These are phyloP conservation scores for Plebejus argus DNA, from an alignment of 2,888 invertebrate species.

Conservation along the genomic window DNA sequence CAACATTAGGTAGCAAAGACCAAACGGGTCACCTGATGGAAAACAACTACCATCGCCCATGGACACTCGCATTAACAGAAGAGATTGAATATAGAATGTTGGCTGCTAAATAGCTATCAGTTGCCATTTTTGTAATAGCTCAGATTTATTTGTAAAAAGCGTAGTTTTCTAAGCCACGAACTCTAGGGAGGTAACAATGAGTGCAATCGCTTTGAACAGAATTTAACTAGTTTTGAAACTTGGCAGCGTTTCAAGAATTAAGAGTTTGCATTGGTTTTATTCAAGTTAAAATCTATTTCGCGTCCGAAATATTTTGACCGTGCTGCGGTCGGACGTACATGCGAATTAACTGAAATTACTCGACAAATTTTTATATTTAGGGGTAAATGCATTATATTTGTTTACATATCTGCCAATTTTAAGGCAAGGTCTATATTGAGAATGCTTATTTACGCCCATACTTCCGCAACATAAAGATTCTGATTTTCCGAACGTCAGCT, in stretches of 20 bases:
- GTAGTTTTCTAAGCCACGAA: constrained; percentile 44
- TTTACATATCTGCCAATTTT: too few species aligned
- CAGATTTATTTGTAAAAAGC: constrained; percentile 33
- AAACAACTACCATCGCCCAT: too few species aligned
- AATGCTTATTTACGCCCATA: too few species aligned
- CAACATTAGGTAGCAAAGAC: too few species aligned
- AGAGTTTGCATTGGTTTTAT: constrained; percentile 42
- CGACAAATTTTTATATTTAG: background rate
- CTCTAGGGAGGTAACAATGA: constrained; percentile 48
- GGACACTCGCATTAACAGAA: too few species aligned
- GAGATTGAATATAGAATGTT: background rate
- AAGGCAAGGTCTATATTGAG: too few species aligned
- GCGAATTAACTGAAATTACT: background rate
- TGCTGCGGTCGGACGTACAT: constrained; percentile 8
- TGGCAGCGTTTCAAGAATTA: constrained; percentile 59
- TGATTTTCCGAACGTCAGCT: too few species aligned
- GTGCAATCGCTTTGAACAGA: constrained; percentile 51
- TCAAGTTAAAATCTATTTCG: constrained; percentile 31
- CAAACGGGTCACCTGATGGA: too few species aligned
- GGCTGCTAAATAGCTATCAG: background rate
- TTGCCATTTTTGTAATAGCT: background rate
- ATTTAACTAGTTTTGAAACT: constrained; percentile 56
- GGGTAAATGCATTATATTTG: background rate
- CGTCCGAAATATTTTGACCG: constrained; percentile 31
- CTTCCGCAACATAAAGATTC: too few species aligned